Evolutionary conservation across 2,888 invertebrate genomes (phyloP).

Genomic region (Prionchulus punctatus): DNA sequence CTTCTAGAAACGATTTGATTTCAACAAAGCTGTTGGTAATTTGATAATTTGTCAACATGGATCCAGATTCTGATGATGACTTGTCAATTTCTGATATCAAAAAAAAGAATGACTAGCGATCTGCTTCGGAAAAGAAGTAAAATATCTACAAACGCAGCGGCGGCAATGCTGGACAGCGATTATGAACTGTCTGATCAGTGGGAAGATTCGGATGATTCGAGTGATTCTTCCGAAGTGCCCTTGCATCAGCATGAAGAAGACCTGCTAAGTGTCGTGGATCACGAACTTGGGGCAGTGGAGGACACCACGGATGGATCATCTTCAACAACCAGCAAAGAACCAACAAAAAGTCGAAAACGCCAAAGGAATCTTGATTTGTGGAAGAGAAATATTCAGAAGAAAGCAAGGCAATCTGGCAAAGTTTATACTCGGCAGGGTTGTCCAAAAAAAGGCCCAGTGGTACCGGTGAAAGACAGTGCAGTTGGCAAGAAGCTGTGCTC

Average conservation of each 20-base stretch:
- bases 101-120: neutral
- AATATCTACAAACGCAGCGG: neutral
- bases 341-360: neutral
- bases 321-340: neutral
- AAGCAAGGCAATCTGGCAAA: neutral
- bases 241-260: neutral
- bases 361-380: neutral
- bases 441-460: neutral
- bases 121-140: no score
- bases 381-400: neutral
- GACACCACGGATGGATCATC: neutral
- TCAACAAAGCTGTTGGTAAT: neutral
- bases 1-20: neutral
- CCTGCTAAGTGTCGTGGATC: neutral
- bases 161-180: neutral
- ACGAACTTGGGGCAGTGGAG: neutral
- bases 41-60: neutral
- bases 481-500: neutral
- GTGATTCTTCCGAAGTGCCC: neutral
- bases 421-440: neutral
- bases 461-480: neutral
- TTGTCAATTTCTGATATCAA: neutral
- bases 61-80: neutral
- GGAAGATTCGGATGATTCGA: neutral
- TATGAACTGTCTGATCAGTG: neutral